These are phyloP conservation scores for Oxygymnocypris stewartii DNA, from an alignment of 2,113 vertebrate species.

Conservation along the genomic window DNA sequence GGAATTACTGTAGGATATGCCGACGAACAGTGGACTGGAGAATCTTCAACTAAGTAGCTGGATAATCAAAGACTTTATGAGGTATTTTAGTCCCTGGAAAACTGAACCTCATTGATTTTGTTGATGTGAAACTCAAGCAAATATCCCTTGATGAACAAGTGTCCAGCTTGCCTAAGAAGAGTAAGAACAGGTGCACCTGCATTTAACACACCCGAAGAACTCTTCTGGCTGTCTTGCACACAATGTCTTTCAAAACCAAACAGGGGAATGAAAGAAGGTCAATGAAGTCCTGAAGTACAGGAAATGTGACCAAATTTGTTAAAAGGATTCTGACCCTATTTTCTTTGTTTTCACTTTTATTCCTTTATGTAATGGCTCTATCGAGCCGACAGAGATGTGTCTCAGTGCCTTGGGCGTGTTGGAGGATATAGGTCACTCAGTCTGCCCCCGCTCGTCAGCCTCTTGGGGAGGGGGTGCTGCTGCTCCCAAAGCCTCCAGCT, in stretches of 20 bases:
- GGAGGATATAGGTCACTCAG: slow-evolving; percentile 72
- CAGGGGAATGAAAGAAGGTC: not conserved
- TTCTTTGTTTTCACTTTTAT: slow-evolving; percentile 47
- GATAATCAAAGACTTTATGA: slow-evolving; percentile 55
- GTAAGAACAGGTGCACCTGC: slow-evolving; percentile 65
- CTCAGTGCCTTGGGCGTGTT: slow-evolving; percentile 62
- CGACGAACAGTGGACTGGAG: slow-evolving; percentile 32
- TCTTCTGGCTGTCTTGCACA: slow-evolving; percentile 37
- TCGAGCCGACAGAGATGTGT: slow-evolving; percentile 55
- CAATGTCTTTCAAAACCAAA: slow-evolving; percentile 10
- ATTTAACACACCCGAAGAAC: slow-evolving; percentile 63
- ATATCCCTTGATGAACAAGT: slow-evolving; percentile 57
- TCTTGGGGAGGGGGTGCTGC: slow-evolving; percentile 61
- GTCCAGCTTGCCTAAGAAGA: slow-evolving; percentile 65
- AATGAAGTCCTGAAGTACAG: slow-evolving; percentile 48
- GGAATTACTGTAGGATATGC: slow-evolving; percentile 36
- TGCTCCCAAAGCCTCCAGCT: slow-evolving; percentile 51
- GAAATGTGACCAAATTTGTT: slow-evolving; percentile 28
- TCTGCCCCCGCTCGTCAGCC: slow-evolving; percentile 70
- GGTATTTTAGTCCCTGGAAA: slow-evolving; percentile 48
- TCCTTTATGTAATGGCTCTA: slow-evolving; percentile 48
- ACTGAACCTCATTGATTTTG: slow-evolving; percentile 63
- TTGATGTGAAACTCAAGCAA: slow-evolving; percentile 27
- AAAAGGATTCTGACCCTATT: slow-evolving; percentile 34
- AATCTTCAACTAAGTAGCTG: slow-evolving; percentile 56